These are phyloP conservation scores for Trachelus iudaicus DNA, from an alignment of 2,888 invertebrate species.

Conservation along the genomic window DNA sequence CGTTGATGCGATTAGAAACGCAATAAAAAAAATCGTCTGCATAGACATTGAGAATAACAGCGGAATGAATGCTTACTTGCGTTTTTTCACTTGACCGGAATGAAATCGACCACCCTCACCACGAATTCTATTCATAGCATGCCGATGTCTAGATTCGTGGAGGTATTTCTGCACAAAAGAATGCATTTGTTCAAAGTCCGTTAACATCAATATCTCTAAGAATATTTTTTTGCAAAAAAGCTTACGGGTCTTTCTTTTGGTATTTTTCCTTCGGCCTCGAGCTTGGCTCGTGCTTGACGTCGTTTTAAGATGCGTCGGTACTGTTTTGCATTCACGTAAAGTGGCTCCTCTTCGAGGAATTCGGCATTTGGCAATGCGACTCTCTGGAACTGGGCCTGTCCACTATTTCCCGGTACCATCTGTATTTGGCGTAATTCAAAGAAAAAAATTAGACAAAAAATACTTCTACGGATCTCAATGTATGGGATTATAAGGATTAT, in stretches of 20 bases:
- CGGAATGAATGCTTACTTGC: conserved; percentile 46
- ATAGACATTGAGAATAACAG: not conserved
- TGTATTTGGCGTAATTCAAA: conserved; percentile 39
- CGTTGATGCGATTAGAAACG: not conserved
- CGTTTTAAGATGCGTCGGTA: conserved; percentile 96
- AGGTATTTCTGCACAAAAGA: conserved; percentile 86
- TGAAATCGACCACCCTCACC: conserved; percentile 98
- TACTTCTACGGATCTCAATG: not conserved
- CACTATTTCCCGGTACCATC: conserved; percentile 70
- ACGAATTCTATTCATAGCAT: conserved; percentile 96
- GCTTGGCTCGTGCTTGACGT: conserved; percentile 91
- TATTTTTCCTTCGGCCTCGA: conserved; percentile 95
- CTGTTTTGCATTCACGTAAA: conserved; percentile 98
- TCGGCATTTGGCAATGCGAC: conserved; percentile 74
- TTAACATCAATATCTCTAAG: not conserved
- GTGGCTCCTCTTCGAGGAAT: conserved; percentile 89
- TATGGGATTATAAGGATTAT: not conserved
- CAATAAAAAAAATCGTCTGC: not conserved
- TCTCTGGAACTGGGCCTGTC: conserved; percentile 70
- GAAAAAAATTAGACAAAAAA: not conserved
- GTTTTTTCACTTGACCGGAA: conserved; percentile 71
- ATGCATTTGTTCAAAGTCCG: conserved; percentile 9
- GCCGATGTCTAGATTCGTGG: conserved; percentile 96
- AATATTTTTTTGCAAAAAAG: conserved; percentile 23
- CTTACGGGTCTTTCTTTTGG: conserved; percentile 93